Conservation (phyloP, 2,797 vertebrate species). For the Cygnus olor region DNA sequence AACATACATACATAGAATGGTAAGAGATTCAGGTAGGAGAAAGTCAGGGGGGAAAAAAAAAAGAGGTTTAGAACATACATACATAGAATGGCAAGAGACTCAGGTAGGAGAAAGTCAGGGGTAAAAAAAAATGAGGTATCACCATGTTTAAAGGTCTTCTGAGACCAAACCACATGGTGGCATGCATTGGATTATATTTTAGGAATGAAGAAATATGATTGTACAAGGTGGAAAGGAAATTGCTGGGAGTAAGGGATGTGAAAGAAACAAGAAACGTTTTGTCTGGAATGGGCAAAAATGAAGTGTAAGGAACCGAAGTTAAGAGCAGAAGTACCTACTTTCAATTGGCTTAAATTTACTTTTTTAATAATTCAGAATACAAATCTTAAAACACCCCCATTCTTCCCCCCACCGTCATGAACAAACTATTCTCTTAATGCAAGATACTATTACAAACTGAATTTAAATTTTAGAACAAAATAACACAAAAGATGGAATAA, state of each 20-base stretch:
- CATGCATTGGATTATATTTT: not conserved
- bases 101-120: not conserved
- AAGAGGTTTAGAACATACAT: not conserved
- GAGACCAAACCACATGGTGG: not conserved
- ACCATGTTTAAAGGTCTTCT: not conserved
- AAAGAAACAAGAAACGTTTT: not conserved
- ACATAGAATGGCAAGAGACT: not conserved
- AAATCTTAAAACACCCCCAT: not conserved
- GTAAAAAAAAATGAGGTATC: not conserved
- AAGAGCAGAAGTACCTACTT: not conserved
- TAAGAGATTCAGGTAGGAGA: no score
- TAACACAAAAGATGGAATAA: not conserved
- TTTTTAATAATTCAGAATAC: not conserved
- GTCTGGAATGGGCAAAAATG: not conserved
- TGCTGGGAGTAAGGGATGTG: not conserved
- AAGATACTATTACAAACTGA: not conserved
- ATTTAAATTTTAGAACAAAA: not conserved
- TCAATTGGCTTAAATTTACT: not conserved
- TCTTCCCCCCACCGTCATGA: not conserved
- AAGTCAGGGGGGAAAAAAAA: no score
- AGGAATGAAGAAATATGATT: not conserved
- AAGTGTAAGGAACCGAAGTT: not conserved
- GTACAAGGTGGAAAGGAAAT: not conserved
- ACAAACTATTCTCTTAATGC: not conserved
- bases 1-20: no score